These are phyloP conservation scores for Meganola albula DNA, from an alignment of 2,888 invertebrate genomes.

Conservation along the genomic window DNA sequence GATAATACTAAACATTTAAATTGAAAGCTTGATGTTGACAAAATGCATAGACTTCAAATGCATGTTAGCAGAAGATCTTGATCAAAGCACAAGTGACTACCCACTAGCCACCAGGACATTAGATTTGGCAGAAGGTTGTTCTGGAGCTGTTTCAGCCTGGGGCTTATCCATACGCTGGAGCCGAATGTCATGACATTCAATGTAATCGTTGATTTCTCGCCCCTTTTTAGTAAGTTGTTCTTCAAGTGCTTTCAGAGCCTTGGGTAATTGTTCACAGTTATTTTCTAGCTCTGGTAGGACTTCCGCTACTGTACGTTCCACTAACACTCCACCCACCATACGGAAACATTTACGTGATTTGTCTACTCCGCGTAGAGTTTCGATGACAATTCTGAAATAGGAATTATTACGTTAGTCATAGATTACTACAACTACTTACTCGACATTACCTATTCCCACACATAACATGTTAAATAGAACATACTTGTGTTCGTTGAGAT, in stretches of 20 bases:
- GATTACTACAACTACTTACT: no score
- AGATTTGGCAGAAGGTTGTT: conserved; percentile 56
- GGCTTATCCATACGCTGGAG: conserved; percentile 76
- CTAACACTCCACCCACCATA: conserved; percentile 94
- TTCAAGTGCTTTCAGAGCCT: conserved; percentile 86
- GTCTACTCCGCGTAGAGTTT: conserved; percentile 92
- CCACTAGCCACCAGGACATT: conserved; percentile 76
- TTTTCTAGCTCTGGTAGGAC: conserved; percentile 89
- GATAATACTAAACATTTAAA: no score
- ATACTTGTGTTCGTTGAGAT: conserved; percentile 97
- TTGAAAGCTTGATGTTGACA: no score
- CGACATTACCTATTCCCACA: no score
- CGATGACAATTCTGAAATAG: conserved; percentile 90
- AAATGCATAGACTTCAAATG: no score
- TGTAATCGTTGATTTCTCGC: conserved; percentile 92
- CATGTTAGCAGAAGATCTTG: no score
- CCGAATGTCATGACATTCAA: conserved; percentile 92
- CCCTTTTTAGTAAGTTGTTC: conserved; percentile 92
- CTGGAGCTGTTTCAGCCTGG: conserved; percentile 32
- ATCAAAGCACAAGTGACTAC: conserved; percentile 29
- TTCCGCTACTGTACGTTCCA: conserved; percentile 94
- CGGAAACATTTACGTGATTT: conserved; percentile 92
- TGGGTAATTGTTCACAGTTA: conserved; percentile 88
- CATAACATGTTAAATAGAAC: no score
- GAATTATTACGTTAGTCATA: no score